Evolutionary conservation across 53 echinoderm and acorn worm genomes (phyloP), one percentile per base, ranked within the genome.

Genomic region (Echinometra lucunter): DNA sequence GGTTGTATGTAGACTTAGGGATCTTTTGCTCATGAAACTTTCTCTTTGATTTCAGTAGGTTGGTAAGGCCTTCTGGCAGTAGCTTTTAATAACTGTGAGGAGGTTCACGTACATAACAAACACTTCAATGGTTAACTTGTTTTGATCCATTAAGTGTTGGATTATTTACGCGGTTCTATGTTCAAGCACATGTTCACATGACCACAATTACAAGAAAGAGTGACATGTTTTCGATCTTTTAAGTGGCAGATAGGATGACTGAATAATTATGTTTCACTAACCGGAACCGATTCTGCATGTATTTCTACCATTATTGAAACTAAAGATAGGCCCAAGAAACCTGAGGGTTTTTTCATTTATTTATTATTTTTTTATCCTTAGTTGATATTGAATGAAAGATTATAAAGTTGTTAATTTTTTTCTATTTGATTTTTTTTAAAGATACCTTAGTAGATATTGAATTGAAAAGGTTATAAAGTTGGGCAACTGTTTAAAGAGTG

Each of bases 41-140:
- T 83, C 47, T 27, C 49, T 53, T 45, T 1, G 4, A 78, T 53
- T 85, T 85, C 85, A 85, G 45, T 85, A 13, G 85, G 45, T 49
- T 85, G 85, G 85, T 85, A 85, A 85, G 85, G 49, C 85, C 85
- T 85, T 42, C 81, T 81, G 81, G 74, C 40, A 28, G 28, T 78
- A 42, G 78, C 17, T 78, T 78, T 5, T 78, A 38, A 28, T 5
- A 57, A 78, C 13, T 78, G 21, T 34, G 23, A 21, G 60, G 23
- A 70, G 30, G 34, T 30, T 57, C 57, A 57, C 7, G n/a, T n/a
- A 10, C n/a, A 3, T 19, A 25, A 63, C 63, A 63, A 25, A 25
- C 15, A 7, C n/a, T 34, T 0, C 34, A 69, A 63, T 69, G 15
- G 78, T 78, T 40, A 34, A 21, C 28, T 7, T 78, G 38, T 40